Percentiles rank a stretch among this genome's conserved stretches.
These are phyloP conservation scores for Sialia sialis DNA, from an alignment of 2,113 vertebrate species.

Conservation along the genomic window DNA sequence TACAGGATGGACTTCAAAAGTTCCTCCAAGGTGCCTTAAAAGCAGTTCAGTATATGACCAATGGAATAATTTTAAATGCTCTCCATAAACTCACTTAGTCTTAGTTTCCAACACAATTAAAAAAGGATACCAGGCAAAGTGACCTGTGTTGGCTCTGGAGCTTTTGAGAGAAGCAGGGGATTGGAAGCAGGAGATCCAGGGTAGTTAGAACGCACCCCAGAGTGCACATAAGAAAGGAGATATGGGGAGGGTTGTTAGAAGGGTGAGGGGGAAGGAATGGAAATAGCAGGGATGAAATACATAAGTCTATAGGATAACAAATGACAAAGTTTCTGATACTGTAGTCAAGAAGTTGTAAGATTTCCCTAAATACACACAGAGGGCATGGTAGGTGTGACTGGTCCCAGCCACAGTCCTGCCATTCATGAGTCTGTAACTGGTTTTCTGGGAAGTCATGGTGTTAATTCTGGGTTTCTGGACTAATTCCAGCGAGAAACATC, in stretches of 20 bases:
- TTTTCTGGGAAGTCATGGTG: not conserved
- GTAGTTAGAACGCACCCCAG: not conserved
- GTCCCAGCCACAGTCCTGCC: not conserved
- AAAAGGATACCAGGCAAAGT: not conserved
- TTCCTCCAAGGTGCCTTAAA: not conserved
- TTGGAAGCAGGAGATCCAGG: not conserved
- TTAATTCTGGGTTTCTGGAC: not conserved
- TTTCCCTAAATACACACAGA: not conserved
- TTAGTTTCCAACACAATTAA: not conserved
- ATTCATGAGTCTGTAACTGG: not conserved
- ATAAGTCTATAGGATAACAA: not conserved
- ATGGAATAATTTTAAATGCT: not conserved
- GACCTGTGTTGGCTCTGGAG: not conserved
- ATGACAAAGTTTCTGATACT: not conserved
- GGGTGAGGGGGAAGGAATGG: not conserved
- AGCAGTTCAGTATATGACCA: not conserved
- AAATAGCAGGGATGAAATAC: not conserved
- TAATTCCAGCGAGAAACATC: conserved; percentile 13
- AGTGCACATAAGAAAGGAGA: not conserved
- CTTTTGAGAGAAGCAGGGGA: not conserved
- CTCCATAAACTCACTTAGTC: not conserved
- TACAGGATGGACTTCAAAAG: not conserved
- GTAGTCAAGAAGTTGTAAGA: not conserved
- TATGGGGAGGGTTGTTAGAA: not conserved
- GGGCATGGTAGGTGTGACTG: not conserved